Conservation (phyloP, 2,888 invertebrate genomes). For the Tiliacea citrago region DNA sequence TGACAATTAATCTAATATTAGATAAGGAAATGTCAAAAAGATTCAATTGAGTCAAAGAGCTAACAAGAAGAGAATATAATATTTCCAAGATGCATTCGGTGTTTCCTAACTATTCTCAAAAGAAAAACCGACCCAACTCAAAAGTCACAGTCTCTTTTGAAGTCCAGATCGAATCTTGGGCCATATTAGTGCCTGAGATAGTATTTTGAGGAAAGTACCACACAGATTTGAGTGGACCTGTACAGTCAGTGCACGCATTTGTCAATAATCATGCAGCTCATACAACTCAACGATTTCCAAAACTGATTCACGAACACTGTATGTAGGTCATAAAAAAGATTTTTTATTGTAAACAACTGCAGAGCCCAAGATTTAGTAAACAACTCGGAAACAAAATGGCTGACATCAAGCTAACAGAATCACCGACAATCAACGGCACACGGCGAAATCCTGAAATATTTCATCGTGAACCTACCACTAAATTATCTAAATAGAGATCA, state of each 20-base stretch:
- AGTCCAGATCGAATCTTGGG: no score
- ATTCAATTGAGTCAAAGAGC: no score
- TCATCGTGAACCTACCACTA: slow-evolving; percentile 85
- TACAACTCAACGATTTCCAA: neutral
- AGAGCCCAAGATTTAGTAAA: slow-evolving; percentile 51
- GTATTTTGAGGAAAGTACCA: no score
- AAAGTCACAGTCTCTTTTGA: no score
- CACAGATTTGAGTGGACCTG: neutral
- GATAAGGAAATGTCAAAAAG: no score
- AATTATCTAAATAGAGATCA: slow-evolving; percentile 90
- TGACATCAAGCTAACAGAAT: slow-evolving; percentile 81
- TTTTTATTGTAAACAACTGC: neutral
- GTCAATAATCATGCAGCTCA: neutral
- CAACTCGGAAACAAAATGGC: slow-evolving; percentile 77
- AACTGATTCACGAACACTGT: neutral
- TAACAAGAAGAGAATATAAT: no score
- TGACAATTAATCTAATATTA: no score
- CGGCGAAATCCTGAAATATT: slow-evolving; percentile 76
- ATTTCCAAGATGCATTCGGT: no score
- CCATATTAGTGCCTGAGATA: no score
- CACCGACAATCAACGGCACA: slow-evolving; percentile 78
- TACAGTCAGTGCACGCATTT: neutral
- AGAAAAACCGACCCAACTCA: no score
- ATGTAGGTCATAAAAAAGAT: neutral
- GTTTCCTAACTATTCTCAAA: no score